These are phyloP conservation scores for Venustaconcha ellipsiformis DNA, from an alignment of 1,140 invertebrate species.

Conservation along the genomic window DNA sequence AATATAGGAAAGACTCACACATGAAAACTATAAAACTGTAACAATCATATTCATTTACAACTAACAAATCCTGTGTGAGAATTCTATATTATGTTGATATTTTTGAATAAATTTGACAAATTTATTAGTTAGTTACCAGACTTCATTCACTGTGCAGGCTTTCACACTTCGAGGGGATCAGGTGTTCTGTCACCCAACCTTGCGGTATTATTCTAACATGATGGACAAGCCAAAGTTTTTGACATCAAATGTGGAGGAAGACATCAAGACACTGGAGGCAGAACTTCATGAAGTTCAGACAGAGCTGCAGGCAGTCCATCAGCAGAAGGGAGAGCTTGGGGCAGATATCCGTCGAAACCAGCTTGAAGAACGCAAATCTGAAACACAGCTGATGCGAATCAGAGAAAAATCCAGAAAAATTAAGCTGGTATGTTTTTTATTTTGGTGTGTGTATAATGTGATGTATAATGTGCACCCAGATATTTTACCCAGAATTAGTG, in stretches of 20 bases:
- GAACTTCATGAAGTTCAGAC: conserved; percentile 36
- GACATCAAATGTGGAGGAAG: conserved; percentile 60
- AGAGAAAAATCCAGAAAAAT: conserved; percentile 44
- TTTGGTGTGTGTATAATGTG: not conserved
- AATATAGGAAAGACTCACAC: too few relatives aligned
- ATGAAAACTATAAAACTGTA: too few relatives aligned
- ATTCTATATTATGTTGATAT: too few relatives aligned
- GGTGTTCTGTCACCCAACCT: conserved; percentile 55
- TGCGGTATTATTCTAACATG: conserved; percentile 63
- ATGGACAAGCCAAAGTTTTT: conserved; percentile 51
- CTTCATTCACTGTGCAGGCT: conserved; percentile 50
- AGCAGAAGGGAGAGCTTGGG: conserved; percentile 21
- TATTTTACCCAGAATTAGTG: not conserved
- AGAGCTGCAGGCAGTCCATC: conserved; percentile 34
- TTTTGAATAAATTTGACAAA: too few relatives aligned
- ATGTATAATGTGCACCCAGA: too few relatives aligned
- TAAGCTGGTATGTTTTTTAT: conserved; percentile 13
- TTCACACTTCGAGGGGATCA: conserved; percentile 65
- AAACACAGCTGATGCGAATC: conserved; percentile 56
- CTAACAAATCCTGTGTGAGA: too few relatives aligned
- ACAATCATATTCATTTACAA: too few relatives aligned
- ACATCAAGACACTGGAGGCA: conserved; percentile 43
- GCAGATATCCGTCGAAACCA: conserved; percentile 46
- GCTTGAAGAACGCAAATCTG: conserved; percentile 45
- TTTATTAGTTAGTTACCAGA: not conserved